Evolutionary conservation across 1,140 invertebrate species (phyloP), one percentile per base, ranked within the genome.

Genomic region (Carposina sasakii): DNA sequence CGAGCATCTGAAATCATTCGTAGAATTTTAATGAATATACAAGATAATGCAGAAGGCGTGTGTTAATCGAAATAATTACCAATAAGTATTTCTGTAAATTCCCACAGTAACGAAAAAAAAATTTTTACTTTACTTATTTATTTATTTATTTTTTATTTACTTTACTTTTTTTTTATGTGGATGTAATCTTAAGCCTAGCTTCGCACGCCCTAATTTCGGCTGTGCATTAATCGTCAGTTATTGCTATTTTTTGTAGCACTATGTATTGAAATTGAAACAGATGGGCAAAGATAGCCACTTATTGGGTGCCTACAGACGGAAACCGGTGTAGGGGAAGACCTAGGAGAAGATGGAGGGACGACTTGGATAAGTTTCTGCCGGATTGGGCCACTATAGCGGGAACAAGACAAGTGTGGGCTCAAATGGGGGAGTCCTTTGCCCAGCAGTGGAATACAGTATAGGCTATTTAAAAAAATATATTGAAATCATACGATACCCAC

Each of bases 1-100:
- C 59, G 49, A 68, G 52, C 71, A 82, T 76, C 78, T 82, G 48
- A 1, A 53, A 62, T 61, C 20, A 12, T 30, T 8, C 8, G 23
- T 15, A 31, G 0, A 21, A 10, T 23, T 6, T 44, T 41, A 10
- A 22, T 6, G 5, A n/a, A 3, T 31, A 46, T 19, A 24, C 37
- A 33, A 4, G 10, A 15, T 16, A 34, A 16, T 34, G 33, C 15
- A 16, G 3, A 44, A 30, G n/a, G 13, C n/a, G 15, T 12, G 9
- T 15, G 9, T 23, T 15, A 45, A 22, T 45, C 15, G 3, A 17
- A 23, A 37, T 15, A 28, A 23, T n/a, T 5, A 40, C 33, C 8
- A 13, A 3, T n/a, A 13, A n/a, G 4, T n/a, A 33, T 10, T 33
- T 5, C 30, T 33, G 1, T 34, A 16, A 13, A 13, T 13, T 34